Evolutionary conservation across 2,113 vertebrate genomes (phyloP).

Genomic region (Notiomystis cincta): DNA sequence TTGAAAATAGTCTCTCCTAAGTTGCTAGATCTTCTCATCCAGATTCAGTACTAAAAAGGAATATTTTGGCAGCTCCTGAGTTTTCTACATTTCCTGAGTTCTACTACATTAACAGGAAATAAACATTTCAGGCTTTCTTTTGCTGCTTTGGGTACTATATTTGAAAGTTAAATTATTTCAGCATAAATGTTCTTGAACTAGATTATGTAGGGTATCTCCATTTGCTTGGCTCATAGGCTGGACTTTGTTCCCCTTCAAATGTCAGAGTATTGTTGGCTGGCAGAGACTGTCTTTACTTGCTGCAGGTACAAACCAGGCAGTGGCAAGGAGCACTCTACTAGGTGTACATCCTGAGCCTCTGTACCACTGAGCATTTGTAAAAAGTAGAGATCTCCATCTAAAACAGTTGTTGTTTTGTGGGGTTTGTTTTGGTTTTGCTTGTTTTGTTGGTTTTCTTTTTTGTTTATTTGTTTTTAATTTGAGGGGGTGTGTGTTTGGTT

Average conservation of each 20-base stretch:
- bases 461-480: background rate
- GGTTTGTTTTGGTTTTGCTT: background rate
- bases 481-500: accelerated
- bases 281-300: background rate
- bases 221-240: background rate
- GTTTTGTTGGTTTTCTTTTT: no score
- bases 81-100: no score
- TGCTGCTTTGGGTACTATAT: background rate
- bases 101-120: background rate
- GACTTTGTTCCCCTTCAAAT: background rate
- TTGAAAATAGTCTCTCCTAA: background rate
- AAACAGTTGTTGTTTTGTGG: background rate
- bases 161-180: background rate
- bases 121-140: background rate
- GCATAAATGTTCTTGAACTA: background rate
- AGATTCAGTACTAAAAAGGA: background rate
- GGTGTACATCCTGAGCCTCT: background rate
- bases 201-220: background rate
- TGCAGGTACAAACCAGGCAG: background rate
- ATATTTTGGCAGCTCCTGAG: background rate
- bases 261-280: background rate
- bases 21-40: background rate
- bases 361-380: background rate
- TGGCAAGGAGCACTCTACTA: background rate
- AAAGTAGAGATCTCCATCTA: background rate